phyloP scores from a whole-genome alignment of 2,113 vertebrate genomes.

The Sula dactylatra region DNA sequence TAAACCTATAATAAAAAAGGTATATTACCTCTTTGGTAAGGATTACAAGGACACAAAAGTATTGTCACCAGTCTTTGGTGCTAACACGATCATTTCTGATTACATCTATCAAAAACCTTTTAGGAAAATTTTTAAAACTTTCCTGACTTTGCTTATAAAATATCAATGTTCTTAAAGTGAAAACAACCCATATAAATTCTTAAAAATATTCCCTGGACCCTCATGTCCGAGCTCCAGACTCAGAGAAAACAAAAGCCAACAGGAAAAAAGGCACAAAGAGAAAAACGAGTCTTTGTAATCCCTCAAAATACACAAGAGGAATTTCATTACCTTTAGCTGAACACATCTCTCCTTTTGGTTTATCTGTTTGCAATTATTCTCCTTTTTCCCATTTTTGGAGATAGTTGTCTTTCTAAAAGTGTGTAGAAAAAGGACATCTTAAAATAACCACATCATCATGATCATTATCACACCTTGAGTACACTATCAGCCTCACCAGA shows the following conservation, averaged over 20 bases:
- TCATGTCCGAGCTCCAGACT: background rate
- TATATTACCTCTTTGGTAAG: no score
- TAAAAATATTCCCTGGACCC: background rate
- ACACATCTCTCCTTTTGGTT: background rate
- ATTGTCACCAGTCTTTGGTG: background rate
- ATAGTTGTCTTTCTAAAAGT: background rate
- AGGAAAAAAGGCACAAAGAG: background rate
- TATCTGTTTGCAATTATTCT: background rate
- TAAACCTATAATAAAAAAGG: background rate
- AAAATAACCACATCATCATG: background rate
- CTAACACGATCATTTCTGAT: background rate
- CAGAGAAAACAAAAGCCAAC: background rate
- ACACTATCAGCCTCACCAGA: background rate
- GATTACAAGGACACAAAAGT: no score
- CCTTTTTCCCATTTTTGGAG: background rate
- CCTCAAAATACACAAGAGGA: background rate
- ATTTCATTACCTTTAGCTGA: slow-evolving; percentile 28
- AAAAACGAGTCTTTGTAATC: background rate
- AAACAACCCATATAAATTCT: background rate
- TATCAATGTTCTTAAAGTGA: background rate
- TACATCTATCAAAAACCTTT: background rate
- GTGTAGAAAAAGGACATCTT: background rate
- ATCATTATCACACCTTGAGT: background rate
- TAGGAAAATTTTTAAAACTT: background rate
- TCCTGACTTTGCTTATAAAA: background rate